A percentile compares a stretch with the other conserved stretches of the same genome.
Conservation (phyloP, 2,888 invertebrate genomes). For the Tiliacea citrago region DNA sequence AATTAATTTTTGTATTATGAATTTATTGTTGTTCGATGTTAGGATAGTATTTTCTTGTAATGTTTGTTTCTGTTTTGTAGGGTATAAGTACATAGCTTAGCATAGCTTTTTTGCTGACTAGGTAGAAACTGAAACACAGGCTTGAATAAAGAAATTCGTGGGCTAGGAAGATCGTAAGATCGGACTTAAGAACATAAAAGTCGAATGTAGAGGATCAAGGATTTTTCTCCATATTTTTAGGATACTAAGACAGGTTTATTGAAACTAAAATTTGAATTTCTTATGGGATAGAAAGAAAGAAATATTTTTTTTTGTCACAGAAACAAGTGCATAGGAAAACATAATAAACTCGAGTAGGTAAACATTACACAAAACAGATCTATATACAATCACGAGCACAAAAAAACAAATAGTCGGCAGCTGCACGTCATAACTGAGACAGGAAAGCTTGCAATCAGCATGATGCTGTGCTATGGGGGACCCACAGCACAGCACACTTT, state of each 20-base stretch:
- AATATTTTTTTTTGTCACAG: too few relatives aligned
- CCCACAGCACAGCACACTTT: too few relatives aligned
- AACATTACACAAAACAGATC: too few relatives aligned
- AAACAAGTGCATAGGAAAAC: too few relatives aligned
- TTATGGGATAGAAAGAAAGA: background rate
- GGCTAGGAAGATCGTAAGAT: background rate
- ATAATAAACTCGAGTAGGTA: too few relatives aligned
- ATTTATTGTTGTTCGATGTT: background rate
- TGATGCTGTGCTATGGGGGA: too few relatives aligned
- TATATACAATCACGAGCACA: too few relatives aligned
- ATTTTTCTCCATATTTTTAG: constrained; percentile 9
- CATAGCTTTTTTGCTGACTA: background rate
- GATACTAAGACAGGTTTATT: constrained; percentile 2
- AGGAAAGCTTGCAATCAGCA: too few relatives aligned
- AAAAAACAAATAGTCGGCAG: too few relatives aligned
- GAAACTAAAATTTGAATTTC: constrained; percentile 18
- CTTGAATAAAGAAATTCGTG: background rate
- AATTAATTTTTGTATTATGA: too few relatives aligned
- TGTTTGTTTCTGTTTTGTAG: background rate
- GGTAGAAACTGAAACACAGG: background rate
- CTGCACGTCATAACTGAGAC: too few relatives aligned
- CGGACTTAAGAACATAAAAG: background rate
- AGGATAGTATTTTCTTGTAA: background rate
- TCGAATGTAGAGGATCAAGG: background rate
- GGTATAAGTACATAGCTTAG: too few relatives aligned